phyloP scores from a whole-genome alignment of 2,888 invertebrate species.

The Chirona hameri region DNA sequence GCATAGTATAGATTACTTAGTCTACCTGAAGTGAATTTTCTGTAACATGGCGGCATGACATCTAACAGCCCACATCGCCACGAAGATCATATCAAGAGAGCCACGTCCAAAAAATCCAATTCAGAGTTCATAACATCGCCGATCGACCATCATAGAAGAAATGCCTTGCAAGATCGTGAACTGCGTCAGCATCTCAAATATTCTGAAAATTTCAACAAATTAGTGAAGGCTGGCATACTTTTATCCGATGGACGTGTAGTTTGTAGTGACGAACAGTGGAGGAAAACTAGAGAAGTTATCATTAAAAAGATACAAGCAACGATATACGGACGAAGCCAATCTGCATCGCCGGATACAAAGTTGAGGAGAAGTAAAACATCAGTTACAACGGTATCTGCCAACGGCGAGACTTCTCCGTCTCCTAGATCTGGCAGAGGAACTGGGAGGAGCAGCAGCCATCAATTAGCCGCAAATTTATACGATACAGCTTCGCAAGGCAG shows the following conservation, averaged over 20 bases:
- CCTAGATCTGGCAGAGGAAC: neutral
- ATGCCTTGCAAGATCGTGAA: neutral
- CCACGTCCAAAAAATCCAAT: neutral
- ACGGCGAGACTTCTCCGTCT: neutral
- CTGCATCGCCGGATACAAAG: neutral
- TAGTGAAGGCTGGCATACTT: neutral
- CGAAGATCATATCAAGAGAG: neutral
- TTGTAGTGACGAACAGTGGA: slow-evolving; percentile 4
- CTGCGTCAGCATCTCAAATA: neutral
- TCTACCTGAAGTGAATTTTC: neutral
- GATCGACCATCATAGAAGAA: neutral
- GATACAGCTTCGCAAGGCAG: neutral
- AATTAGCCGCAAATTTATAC: neutral
- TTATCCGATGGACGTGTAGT: neutral
- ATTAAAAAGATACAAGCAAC: neutral
- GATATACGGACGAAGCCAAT: neutral
- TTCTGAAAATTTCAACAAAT: neutral
- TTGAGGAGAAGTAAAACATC: neutral
- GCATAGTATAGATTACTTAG: too few relatives aligned
- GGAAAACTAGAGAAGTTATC: neutral
- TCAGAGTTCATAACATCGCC: neutral
- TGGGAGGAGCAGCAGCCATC: neutral
- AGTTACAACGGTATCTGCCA: neutral
- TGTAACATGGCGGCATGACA: neutral
- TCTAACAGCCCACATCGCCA: neutral